A percentile compares a stretch with the other conserved stretches of the same genome.
Evolutionary conservation across 2,113 vertebrate species (phyloP).

Genomic region (Syngnathus scovelli): DNA sequence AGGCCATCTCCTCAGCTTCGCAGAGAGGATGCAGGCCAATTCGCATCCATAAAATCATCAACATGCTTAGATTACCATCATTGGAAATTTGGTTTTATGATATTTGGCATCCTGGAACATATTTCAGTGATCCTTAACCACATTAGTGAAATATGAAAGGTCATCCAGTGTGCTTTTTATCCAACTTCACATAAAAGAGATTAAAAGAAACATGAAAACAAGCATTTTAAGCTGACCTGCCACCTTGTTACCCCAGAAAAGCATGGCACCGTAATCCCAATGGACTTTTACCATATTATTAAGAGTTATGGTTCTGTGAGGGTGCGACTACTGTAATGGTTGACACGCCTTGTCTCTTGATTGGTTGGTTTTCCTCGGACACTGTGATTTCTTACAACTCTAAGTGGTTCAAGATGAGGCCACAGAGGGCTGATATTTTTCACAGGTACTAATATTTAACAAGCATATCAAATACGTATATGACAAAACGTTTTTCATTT

Average conservation of each 20-base stretch:
- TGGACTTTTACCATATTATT: too few relatives aligned
- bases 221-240: background rate
- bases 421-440: background rate
- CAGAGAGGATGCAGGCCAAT: constrained; percentile 20
- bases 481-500: too few relatives aligned
- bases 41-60: constrained; percentile 19
- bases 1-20: constrained; percentile 32
- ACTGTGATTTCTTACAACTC: background rate
- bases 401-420: background rate
- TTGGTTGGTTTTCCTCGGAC: background rate
- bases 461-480: too few relatives aligned
- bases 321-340: too few relatives aligned
- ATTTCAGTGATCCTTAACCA: background rate
- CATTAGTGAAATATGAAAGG: background rate
- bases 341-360: background rate
- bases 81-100: constrained; percentile 20
- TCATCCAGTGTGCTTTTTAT: background rate
- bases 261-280: background rate
- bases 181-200: background rate
- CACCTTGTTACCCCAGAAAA: background rate
- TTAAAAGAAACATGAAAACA: too few relatives aligned
- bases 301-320: background rate
- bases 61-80: constrained; percentile 36
- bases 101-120: constrained; percentile 10
- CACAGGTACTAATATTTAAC: too few relatives aligned